Percentiles rank a stretch among this genome's conserved stretches.
These are phyloP conservation scores for Darevskia nairensis DNA, from an alignment of 2,797 vertebrate species.

Conservation along the genomic window DNA sequence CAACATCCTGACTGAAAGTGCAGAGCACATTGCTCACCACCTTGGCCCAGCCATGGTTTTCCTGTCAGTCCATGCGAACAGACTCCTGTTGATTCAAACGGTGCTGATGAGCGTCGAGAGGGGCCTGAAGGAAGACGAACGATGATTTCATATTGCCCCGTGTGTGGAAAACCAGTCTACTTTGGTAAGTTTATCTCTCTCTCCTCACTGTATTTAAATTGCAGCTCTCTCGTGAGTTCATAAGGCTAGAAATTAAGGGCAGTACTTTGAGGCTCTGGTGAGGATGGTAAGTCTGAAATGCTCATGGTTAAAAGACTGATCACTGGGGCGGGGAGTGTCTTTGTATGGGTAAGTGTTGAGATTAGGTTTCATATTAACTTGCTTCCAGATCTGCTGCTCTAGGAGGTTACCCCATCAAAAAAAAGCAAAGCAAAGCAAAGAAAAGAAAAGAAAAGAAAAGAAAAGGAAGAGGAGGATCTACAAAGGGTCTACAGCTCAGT, in stretches of 20 bases:
- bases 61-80: conserved; percentile 64
- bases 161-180: conserved; percentile 88
- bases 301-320: neutral
- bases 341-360: neutral
- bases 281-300: neutral
- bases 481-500: neutral
- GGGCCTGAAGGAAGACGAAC: conserved; percentile 12
- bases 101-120: neutral
- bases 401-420: neutral
- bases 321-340: neutral
- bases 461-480: neutral
- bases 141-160: conserved; percentile 88
- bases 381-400: neutral
- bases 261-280: neutral
- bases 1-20: conserved; percentile 83
- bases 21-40: conserved; percentile 49
- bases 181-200: conserved; percentile 81
- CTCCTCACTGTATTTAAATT: neutral
- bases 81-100: conserved; percentile 3
- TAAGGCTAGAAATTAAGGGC: neutral
- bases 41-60: conserved; percentile 68
- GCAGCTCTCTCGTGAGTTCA: neutral
- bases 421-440: no score
- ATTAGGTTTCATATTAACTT: neutral
- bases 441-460: no score